These are phyloP conservation scores for Agrochola macilenta DNA, from an alignment of 2,888 invertebrate species.

Conservation along the genomic window DNA sequence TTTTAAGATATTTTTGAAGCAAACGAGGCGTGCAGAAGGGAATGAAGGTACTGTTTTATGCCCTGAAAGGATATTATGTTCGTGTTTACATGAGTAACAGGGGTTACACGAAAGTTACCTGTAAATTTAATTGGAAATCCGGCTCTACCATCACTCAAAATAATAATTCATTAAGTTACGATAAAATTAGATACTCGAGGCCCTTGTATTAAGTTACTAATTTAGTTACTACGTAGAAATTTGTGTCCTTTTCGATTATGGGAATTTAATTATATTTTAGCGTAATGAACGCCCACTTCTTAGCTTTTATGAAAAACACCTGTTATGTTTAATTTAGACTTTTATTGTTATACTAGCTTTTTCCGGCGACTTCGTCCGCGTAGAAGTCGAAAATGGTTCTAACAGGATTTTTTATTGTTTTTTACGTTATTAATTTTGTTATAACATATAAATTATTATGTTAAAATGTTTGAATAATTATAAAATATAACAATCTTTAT, in stretches of 20 bases:
- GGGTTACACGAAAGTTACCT: constrained; percentile 12
- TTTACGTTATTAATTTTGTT: too few species aligned
- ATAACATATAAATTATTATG: too few species aligned
- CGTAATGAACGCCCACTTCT: constrained; percentile 21
- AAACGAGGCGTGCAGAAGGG: constrained; percentile 31
- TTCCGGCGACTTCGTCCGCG: too few species aligned
- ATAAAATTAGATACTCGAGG: constrained; percentile 22
- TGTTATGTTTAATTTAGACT: constrained; percentile 1
- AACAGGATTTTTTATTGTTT: too few species aligned
- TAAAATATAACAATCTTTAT: too few species aligned
- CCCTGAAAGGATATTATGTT: constrained; percentile 35
- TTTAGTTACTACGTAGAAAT: constrained; percentile 30
- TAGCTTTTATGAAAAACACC: constrained; percentile 13
- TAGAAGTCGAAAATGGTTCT: too few species aligned
- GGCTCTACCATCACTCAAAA: constrained; percentile 29
- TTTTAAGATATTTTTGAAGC: constrained; percentile 47
- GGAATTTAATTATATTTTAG: constrained; percentile 28
- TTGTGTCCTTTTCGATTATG: constrained; percentile 24
- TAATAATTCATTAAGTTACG: constrained; percentile 20
- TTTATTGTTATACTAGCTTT: neutral
- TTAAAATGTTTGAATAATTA: too few species aligned
- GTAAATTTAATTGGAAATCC: constrained; percentile 33
- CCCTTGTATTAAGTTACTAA: constrained; percentile 30
- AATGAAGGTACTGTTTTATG: constrained; percentile 44
- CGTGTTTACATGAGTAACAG: constrained; percentile 41